phyloP scores from a whole-genome alignment of 2,888 invertebrate species.

The Barypeithes pellucidus region DNA sequence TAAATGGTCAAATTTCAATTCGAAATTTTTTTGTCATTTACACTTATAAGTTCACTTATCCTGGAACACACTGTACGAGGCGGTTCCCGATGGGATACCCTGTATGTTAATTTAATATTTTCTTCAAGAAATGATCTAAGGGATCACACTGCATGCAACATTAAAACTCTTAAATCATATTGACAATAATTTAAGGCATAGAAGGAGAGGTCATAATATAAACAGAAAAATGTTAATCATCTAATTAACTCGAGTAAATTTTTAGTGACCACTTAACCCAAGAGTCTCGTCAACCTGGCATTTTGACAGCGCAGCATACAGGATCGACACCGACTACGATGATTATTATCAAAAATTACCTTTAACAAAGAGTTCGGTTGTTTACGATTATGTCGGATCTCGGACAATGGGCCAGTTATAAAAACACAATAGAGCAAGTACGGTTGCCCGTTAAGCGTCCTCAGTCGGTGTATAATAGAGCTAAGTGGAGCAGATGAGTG shows the following conservation, averaged over 20 bases:
- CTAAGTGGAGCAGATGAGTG: conserved; percentile 62
- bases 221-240: conserved; percentile 3
- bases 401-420: conserved; percentile 59
- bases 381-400: conserved; percentile 55
- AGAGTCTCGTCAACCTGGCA: conserved; percentile 22
- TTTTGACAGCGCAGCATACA: conserved; percentile 34
- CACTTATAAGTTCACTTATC: too few species aligned
- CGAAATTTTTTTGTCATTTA: too few species aligned
- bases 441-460: conserved; percentile 48
- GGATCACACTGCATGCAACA: too few species aligned
- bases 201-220: neutral
- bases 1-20: too few species aligned
- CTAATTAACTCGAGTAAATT: conserved; percentile 22
- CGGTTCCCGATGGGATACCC: too few species aligned
- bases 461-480: conserved; percentile 57
- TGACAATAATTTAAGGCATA: neutral
- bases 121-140: too few species aligned
- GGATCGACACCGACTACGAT: conserved; percentile 26
- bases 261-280: conserved; percentile 28
- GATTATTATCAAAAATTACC: conserved; percentile 46
- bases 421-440: conserved; percentile 57
- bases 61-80: too few species aligned
- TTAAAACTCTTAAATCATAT: neutral
- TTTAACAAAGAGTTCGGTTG: conserved; percentile 58
- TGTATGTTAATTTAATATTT: too few species aligned